A percentile compares a stretch with the other conserved stretches of the same genome.
These are phyloP conservation scores for Corythornis madagascariensis DNA, from an alignment of 2,113 vertebrate species.

Conservation along the genomic window DNA sequence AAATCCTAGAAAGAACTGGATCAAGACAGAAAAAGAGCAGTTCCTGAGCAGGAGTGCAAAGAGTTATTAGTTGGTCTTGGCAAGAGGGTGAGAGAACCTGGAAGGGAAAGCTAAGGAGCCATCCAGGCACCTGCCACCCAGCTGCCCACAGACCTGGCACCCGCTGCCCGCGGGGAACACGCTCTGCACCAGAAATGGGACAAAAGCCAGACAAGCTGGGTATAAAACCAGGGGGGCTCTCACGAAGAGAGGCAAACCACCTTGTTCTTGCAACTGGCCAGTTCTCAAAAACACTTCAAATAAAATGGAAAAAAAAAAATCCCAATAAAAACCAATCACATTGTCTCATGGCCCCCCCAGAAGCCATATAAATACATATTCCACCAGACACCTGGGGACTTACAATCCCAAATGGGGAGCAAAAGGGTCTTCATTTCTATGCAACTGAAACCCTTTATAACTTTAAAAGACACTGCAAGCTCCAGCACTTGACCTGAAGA, in stretches of 20 bases:
- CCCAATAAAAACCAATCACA: background rate
- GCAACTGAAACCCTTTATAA: background rate
- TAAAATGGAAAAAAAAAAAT: background rate
- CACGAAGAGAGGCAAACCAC: background rate
- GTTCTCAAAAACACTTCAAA: background rate
- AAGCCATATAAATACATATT: accelerated
- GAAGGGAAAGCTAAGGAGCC: background rate
- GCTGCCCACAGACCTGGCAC: background rate
- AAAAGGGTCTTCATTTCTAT: background rate
- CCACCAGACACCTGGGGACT: background rate
- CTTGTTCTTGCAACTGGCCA: background rate
- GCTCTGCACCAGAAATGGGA: accelerated
- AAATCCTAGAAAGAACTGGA: background rate
- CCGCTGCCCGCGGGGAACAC: accelerated
- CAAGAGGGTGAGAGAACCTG: background rate
- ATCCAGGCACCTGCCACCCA: background rate
- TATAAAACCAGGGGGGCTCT: background rate
- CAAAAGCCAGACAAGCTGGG: background rate
- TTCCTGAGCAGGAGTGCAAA: accelerated
- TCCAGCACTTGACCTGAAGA: background rate
- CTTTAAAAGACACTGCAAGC: background rate
- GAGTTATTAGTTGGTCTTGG: background rate
- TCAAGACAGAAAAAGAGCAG: accelerated
- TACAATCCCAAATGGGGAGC: background rate
- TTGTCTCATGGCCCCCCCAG: background rate